A percentile compares a stretch with the other conserved stretches of the same genome.
phyloP scores from a whole-genome alignment of 2,113 vertebrate genomes.

The Tauraco erythrolophus region DNA sequence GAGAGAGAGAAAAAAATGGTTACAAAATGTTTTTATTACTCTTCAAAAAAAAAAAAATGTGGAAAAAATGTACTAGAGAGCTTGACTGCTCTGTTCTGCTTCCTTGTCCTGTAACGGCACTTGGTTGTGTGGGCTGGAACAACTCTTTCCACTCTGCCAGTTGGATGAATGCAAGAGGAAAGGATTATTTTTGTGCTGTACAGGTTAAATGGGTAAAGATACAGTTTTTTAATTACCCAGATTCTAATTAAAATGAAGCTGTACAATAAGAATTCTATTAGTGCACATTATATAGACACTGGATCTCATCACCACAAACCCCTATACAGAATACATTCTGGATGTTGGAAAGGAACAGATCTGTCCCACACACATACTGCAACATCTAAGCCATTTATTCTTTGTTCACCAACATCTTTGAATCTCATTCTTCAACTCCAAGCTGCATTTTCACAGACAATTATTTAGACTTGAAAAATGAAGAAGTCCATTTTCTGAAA shows the following conservation, averaged over 20 bases:
- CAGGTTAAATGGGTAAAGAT: neutral
- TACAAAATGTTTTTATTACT: neutral
- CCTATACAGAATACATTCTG: neutral
- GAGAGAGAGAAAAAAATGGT: neutral
- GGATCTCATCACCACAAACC: neutral
- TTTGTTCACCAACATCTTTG: neutral
- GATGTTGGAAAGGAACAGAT: neutral
- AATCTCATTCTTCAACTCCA: neutral
- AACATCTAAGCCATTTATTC: neutral
- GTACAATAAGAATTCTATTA: neutral
- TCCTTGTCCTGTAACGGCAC: neutral
- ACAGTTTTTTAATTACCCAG: neutral
- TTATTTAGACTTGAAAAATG: neutral
- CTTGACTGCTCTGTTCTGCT: neutral
- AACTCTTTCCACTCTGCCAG: neutral
- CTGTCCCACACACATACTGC: neutral
- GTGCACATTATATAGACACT: neutral
- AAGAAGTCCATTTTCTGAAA: neutral
- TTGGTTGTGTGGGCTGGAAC: neutral
- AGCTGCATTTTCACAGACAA: neutral
- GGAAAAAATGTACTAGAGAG: neutral
- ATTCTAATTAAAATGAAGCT: neutral
- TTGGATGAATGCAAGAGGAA: neutral
- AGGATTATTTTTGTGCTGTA: neutral
- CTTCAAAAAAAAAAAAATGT: neutral